Evolutionary conservation across 2,888 invertebrate genomes (phyloP).

Genomic region (Callyntrura guangdongensis): DNA sequence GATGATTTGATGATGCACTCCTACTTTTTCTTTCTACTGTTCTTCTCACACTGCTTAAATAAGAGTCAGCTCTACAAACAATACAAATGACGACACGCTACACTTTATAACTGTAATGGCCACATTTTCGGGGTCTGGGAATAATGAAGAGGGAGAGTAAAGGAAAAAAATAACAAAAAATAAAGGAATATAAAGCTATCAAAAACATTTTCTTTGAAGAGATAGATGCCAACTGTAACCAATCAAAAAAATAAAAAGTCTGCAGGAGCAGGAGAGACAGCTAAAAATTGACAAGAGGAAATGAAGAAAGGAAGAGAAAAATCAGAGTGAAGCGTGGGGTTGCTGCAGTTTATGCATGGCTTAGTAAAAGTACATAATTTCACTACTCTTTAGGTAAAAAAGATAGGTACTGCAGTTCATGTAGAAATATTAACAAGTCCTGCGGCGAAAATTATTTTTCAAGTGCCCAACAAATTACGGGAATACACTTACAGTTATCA

Average conservation of each 20-base stretch:
- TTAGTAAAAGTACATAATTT: too few species aligned
- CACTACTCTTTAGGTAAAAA: too few species aligned
- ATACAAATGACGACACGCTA: too few species aligned
- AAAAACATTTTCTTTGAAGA: conserved; percentile 34
- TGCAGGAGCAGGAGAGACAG: conserved; percentile 8
- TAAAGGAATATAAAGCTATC: conserved; percentile 3
- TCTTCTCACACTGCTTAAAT: background rate
- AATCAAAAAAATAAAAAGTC: conserved; percentile 48
- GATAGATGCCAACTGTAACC: background rate
- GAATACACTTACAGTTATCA: too few species aligned
- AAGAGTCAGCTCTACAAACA: conserved; percentile 19
- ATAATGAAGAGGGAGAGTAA: background rate
- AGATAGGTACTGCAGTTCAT: too few species aligned
- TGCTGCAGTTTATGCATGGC: too few species aligned
- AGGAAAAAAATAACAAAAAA: background rate
- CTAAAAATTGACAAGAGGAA: background rate
- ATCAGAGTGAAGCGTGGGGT: too few species aligned
- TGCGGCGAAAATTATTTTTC: too few species aligned
- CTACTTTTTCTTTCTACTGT: background rate
- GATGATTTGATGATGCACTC: conserved; percentile 54
- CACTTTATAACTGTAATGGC: background rate
- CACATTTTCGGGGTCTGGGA: background rate
- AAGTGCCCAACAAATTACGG: too few species aligned
- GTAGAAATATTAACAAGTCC: too few species aligned
- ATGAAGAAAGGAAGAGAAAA: conserved; percentile 1